Evolutionary conservation across 2,888 invertebrate genomes (phyloP).

Genomic region (Nomada goodeniana): DNA sequence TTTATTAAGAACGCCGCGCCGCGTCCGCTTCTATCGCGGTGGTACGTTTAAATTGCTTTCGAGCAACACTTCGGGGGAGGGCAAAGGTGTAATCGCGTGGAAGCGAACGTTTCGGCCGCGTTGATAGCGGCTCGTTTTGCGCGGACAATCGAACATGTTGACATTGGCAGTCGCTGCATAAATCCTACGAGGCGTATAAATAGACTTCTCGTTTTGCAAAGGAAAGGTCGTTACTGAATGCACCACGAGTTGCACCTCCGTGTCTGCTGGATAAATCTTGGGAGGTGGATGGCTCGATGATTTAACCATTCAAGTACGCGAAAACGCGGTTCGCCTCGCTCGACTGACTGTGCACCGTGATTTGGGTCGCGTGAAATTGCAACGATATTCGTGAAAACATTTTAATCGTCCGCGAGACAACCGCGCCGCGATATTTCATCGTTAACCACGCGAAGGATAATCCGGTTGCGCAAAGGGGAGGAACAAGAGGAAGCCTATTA

Average conservation of each 20-base stretch:
- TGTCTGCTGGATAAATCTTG: constrained; percentile 18
- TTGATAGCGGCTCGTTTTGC: constrained; percentile 50
- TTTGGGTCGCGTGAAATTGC: constrained; percentile 29
- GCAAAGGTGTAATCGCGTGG: not conserved
- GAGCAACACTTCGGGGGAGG: not conserved
- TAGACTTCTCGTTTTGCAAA: constrained; percentile 59
- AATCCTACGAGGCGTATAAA: constrained; percentile 62
- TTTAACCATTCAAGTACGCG: constrained; percentile 37
- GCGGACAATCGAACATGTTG: constrained; percentile 67
- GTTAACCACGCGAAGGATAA: constrained; percentile 1
- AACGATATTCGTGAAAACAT: constrained; percentile 15
- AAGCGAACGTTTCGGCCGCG: constrained; percentile 18
- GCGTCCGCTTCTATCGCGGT: not conserved
- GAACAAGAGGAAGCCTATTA: not conserved
- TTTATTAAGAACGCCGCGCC: no score
- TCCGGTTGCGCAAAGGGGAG: not conserved
- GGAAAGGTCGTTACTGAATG: constrained; percentile 61
- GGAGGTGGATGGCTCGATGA: constrained; percentile 49
- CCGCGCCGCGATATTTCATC: not conserved
- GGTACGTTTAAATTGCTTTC: not conserved
- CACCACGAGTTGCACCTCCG: constrained; percentile 51
- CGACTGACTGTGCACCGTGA: constrained; percentile 4
- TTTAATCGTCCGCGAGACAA: not conserved
- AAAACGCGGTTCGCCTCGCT: constrained; percentile 33
- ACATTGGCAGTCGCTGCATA: constrained; percentile 65